Evolutionary conservation across 2,113 vertebrate species (phyloP).

Genomic region (Salvelinus fontinalis): DNA sequence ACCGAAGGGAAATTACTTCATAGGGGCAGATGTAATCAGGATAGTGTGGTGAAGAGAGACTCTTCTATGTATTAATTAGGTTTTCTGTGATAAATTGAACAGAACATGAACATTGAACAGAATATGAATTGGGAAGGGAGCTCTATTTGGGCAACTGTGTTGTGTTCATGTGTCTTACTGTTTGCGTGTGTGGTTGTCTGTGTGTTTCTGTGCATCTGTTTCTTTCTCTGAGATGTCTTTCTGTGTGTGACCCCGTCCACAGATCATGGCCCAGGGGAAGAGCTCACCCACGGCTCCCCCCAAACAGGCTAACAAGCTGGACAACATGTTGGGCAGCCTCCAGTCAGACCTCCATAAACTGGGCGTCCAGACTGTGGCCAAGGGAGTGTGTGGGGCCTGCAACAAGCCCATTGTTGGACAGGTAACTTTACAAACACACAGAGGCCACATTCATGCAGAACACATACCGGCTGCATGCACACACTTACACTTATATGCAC

Average conservation of each 20-base stretch:
- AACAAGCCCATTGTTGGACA: slow-evolving; percentile 95
- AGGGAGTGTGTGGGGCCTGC: slow-evolving; percentile 94
- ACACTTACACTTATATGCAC: background rate
- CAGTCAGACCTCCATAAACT: slow-evolving; percentile 93
- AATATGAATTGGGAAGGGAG: too few species aligned
- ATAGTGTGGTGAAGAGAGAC: background rate
- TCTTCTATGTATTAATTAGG: too few species aligned
- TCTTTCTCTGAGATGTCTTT: slow-evolving; percentile 5
- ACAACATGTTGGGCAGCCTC: slow-evolving; percentile 94
- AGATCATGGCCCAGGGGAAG: slow-evolving; percentile 91
- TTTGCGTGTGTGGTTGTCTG: background rate
- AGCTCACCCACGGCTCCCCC: slow-evolving; percentile 74
- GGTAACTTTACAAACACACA: slow-evolving; percentile 69
- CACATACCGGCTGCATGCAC: background rate
- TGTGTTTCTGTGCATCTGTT: background rate
- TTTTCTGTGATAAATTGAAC: too few species aligned
- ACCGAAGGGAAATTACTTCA: too few species aligned
- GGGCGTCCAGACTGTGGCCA: slow-evolving; percentile 91
- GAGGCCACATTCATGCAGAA: background rate
- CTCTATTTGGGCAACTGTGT: too few species aligned
- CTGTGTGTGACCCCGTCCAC: slow-evolving; percentile 17
- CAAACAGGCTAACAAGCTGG: slow-evolving; percentile 91
- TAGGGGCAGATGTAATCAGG: slow-evolving; percentile 1
- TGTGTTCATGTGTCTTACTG: background rate
- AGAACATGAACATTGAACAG: too few species aligned